These are phyloP conservation scores for Chionomys nivalis DNA, from an alignment of 2,113 vertebrate species.

Conservation along the genomic window DNA sequence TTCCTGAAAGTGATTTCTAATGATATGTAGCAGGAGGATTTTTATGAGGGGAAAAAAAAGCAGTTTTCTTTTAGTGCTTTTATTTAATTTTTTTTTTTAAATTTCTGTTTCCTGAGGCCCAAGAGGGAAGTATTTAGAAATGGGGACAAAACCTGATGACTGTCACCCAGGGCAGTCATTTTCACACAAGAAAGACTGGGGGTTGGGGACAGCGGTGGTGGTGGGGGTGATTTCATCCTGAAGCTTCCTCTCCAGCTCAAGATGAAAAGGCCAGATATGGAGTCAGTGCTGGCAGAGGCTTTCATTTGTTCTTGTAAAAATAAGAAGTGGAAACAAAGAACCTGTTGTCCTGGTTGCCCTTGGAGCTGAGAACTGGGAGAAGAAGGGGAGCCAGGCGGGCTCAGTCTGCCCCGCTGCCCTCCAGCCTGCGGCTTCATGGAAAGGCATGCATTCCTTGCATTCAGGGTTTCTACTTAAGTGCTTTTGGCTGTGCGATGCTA, in stretches of 20 bases:
- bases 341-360: constrained; percentile 66
- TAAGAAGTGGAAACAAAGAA: constrained; percentile 74
- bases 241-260: constrained; percentile 59
- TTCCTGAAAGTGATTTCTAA: constrained; percentile 34
- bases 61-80: background rate
- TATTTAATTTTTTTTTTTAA: background rate
- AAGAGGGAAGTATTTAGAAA: background rate
- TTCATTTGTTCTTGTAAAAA: constrained; percentile 69
- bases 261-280: constrained; percentile 68
- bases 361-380: constrained; percentile 56
- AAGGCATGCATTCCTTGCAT: background rate
- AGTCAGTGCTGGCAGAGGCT: constrained; percentile 36
- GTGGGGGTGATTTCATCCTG: background rate
- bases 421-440: background rate
- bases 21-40: background rate
- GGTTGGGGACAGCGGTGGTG: background rate
- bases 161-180: background rate
- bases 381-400: constrained; percentile 30
- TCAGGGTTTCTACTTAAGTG: background rate
- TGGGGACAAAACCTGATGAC: background rate
- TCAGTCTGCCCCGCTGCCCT: background rate
- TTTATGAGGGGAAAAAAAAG: background rate
- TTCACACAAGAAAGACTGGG: background rate
- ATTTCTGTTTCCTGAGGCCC: background rate
- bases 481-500: background rate